Evolutionary conservation across 2,797 vertebrate genomes (phyloP).

Genomic region (Esox masquinongy): DNA sequence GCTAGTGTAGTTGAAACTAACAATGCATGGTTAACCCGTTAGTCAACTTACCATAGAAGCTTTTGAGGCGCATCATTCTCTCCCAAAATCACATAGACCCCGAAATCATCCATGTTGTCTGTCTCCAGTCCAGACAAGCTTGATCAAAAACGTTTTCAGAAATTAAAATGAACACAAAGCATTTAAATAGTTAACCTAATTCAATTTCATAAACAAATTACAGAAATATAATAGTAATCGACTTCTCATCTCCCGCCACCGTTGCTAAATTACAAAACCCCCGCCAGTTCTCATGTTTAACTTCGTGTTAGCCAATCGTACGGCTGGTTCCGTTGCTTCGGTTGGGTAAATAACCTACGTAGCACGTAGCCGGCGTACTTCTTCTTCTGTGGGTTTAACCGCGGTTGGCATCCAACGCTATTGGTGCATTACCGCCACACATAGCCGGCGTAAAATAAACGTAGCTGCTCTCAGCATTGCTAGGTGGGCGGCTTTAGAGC

Average conservation of each 20-base stretch:
- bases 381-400: too few species aligned
- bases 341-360: background rate
- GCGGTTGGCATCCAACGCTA: too few species aligned
- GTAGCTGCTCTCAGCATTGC: too few species aligned
- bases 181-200: background rate
- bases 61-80: slow-evolving; percentile 63
- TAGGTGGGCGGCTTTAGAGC: too few species aligned
- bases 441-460: too few species aligned
- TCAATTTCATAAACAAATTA: background rate
- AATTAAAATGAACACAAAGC: background rate
- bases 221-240: background rate
- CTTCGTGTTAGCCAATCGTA: slow-evolving; percentile 37
- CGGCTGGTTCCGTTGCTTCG: background rate
- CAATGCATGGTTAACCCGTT: background rate
- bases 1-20: background rate
- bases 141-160: background rate
- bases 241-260: slow-evolving; percentile 56
- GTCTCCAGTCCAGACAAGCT: slow-evolving; percentile 7
- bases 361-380: too few species aligned
- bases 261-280: slow-evolving; percentile 31
- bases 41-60: slow-evolving; percentile 65
- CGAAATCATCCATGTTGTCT: slow-evolving; percentile 70
- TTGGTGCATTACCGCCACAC: too few species aligned
- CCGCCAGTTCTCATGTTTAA: slow-evolving; percentile 18
- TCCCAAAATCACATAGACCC: slow-evolving; percentile 72